Conservation (phyloP, 2,797 vertebrate species). For the Petrocephalus schoutedeni region DNA sequence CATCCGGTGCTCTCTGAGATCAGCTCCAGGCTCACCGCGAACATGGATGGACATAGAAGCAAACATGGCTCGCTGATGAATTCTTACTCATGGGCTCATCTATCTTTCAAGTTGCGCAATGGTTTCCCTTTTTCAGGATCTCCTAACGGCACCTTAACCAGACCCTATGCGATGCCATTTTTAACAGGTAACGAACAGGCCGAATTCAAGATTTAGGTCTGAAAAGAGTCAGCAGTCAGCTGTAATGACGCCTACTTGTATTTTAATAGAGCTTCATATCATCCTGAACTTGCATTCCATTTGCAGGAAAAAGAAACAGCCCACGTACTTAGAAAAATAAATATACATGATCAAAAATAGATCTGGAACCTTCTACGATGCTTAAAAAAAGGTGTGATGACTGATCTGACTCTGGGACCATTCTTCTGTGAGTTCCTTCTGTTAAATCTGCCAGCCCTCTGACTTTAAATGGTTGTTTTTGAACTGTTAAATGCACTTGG, state of each 20-base stretch:
- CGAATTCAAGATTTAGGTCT: not conserved
- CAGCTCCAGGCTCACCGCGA: not conserved
- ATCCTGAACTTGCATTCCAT: not conserved
- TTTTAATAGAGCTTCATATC: not conserved
- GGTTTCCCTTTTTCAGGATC: not conserved
- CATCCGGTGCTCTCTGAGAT: not conserved
- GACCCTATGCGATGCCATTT: not conserved
- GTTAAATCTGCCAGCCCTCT: not conserved
- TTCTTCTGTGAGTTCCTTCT: not conserved
- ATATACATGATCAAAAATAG: not conserved
- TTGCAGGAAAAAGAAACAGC: not conserved
- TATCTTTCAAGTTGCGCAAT: not conserved
- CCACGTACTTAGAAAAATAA: not conserved
- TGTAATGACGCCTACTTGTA: not conserved
- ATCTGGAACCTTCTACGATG: not conserved
- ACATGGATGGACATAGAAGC: not conserved
- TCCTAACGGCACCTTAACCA: not conserved
- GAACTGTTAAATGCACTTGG: constrained; percentile 44
- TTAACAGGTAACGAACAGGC: not conserved
- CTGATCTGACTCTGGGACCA: not conserved
- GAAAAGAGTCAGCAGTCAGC: not conserved
- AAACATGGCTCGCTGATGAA: not conserved
- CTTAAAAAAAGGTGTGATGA: not conserved
- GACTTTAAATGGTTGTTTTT: constrained; percentile 37
- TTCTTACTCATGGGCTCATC: not conserved